Base-by-base conservation (phyloP, 2,113 vertebrate genomes). In the Camarhynchus parvulus region DNA sequence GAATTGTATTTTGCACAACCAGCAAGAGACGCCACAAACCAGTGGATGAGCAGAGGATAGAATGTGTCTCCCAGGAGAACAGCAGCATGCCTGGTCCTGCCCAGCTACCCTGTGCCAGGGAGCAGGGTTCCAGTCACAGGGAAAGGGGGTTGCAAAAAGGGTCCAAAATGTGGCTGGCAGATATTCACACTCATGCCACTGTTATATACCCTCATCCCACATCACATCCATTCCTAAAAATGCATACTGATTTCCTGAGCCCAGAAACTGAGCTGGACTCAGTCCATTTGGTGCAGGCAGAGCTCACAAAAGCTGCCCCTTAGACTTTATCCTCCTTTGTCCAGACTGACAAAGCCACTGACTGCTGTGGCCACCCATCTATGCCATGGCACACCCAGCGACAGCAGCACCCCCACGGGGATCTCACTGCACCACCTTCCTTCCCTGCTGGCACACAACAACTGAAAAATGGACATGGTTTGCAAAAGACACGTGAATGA, bases 21-120 rank as follows among this genome's bases (percentile, higher is more conserved):
- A 77, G 23, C 8, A 8, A 92, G 55, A 77, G 31, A 18, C 41
- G 37, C 5, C 31, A 49, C 52, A 49, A 58, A 44, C 8, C 33
- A 35, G 12, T 6, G 0, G 0, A 56, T 11, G 52, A 87, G 16
- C 28, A 59, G 67, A 82, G 30, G 19, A 27, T 1, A 70, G 80
- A 33, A 18, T 5, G 13, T 41, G 7, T 42, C 13, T 85, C 12
- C 18, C 35, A 50, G 56, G 27, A 79, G 52, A 83, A 21, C 20
- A 52, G 39, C 15, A 41, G 72, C 28, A 44, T 78, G 61, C 16
- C 37, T n/a, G 27, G 18, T 15, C 25, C 49, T 83, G 44, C 44
- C 27, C 6, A 8, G 59, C 28, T 52, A 63, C 37, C 10, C 9
- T 10, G 5, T 0, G 2, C 16, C 42, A 35, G 21, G 47, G 27